Evolutionary conservation across 2,797 vertebrate species (phyloP), one percentile per base, ranked within the genome.

Genomic region (Leuciscus waleckii): DNA sequence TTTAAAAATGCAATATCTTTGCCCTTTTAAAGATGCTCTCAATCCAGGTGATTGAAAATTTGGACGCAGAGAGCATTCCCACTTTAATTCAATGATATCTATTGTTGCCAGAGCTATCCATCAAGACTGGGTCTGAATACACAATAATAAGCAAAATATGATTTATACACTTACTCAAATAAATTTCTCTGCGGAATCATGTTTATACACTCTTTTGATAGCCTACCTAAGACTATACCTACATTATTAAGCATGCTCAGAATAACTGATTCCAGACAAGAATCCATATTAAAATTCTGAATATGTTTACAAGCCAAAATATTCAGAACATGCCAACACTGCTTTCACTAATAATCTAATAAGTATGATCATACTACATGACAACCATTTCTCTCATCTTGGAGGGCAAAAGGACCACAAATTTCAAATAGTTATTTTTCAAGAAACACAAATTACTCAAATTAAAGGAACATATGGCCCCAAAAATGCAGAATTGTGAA

Each of bases 11-110:
- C 70, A 82, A 74, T 49, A 26, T 32, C 54, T 82, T 63, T 63
- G 39, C 29, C 81, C 26, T 82, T 65, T 82, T 46, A 74, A 82
- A 74, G 26, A 82, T 43, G 71, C 49, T 54, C 43, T 76, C 43
- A 49, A 67, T 76, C 32, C 70, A 83, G 81, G 70, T 75, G 71
- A 83, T 83, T 76, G 58, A 75, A 83, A 76, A 75, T 67, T 26
- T 83, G 81, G 71, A 75, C 14, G 5, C 58, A 16, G 58, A 83
- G 32, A 37, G 46, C 71, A 35, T 75, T 21, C 61, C 7, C 19
- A 19, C 14, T 74, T n/a, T 75, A 83, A 63, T 83, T 83, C 41
- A 65, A 58, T 54, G 39, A 76, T 83, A 75, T 54, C 71, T 76
- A 32, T 75, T 37, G 32, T 37, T 65, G 82, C 71, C 58, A 76